Evolutionary conservation across 2,113 vertebrate species (phyloP).

Genomic region (Phycodurus eques): DNA sequence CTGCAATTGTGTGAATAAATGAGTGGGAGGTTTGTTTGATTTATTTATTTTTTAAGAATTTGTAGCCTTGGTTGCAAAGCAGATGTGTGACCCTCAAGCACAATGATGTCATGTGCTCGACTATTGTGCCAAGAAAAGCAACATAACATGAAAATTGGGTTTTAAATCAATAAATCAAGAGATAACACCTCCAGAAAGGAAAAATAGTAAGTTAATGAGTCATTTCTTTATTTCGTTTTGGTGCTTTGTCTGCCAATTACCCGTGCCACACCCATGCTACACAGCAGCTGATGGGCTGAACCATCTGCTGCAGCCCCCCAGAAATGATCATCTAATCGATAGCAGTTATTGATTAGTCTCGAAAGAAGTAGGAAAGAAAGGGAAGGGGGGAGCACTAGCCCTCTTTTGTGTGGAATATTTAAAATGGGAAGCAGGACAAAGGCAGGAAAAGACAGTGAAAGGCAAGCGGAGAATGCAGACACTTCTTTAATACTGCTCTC

Average conservation of each 20-base stretch:
- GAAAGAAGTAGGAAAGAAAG: background rate
- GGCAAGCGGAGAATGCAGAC: too few species aligned
- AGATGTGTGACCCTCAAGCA: conserved; percentile 2
- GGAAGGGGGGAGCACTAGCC: background rate
- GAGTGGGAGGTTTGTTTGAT: conserved; percentile 25
- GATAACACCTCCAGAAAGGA: background rate
- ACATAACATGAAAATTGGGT: background rate
- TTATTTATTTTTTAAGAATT: conserved; percentile 6
- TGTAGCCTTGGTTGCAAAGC: background rate
- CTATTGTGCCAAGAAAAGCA: background rate
- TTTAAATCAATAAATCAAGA: background rate
- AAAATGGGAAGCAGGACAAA: conserved; percentile 13
- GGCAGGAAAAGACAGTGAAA: conserved; percentile 1
- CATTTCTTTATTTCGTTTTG: background rate
- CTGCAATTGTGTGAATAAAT: conserved; percentile 24
- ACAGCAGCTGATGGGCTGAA: conserved; percentile 7
- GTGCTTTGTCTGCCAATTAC: conserved; percentile 40
- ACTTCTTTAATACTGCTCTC: background rate
- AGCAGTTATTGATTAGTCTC: conserved; percentile 29
- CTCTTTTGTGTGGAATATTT: conserved; percentile 43
- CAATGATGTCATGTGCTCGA: conserved; percentile 1
- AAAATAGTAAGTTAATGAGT: background rate
- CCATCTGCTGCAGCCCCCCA: conserved; percentile 33
- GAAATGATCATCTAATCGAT: conserved; percentile 46
- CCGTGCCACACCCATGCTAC: conserved; percentile 64